Base-by-base conservation (phyloP, 2,113 vertebrate species). In the Sylvilagus bachmani region DNA sequence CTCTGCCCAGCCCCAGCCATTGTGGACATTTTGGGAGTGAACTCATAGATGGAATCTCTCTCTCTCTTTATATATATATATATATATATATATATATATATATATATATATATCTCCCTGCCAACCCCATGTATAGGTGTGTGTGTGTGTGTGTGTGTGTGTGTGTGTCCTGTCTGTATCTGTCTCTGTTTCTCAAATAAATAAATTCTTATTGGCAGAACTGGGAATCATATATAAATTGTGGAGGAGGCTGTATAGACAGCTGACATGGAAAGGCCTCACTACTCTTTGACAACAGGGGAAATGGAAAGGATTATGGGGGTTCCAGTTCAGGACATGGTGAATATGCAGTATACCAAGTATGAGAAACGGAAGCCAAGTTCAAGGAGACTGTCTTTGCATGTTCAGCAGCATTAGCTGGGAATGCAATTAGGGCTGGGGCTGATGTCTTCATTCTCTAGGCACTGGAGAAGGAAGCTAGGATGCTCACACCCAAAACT, bases 311-410 rank as follows among this genome's bases (percentile, higher is more conserved):
- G 19, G 21, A 49, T 79, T 66, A 2, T 58, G 69, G 44, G 10
- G 7, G 5, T 67, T 69, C 36, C 9, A 83, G 9, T 73, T 51
- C n/a, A 81, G 70, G 21, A 38, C 24, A 36, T 19, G 21, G 78
- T 64, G 73, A 94, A 67, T 74, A 55, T 81, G 33, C 80, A 33
- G 27, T 61, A 70, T 29, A 67, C 10, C 25, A n/a, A 84, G 29
- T 27, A 67, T 90, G 90, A 91, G 24, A 89, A 86, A 78, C 79
- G 70, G 61, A 89, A 79, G 51, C n/a, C 29, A 94, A 58, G 25
- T 84, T 86, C 66, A 64, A 64, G 51, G 74, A 83, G 9, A 51
- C 10, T 64, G 31, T 22, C 38, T 17, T 58, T 4, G 24, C 49
- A 67, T 62, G 14, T 9, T 70, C 38, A 90, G 64, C 16, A 74